These are phyloP conservation scores for Latrodectus hesperus DNA, from an alignment of 2,888 invertebrate genomes.

Conservation along the genomic window DNA sequence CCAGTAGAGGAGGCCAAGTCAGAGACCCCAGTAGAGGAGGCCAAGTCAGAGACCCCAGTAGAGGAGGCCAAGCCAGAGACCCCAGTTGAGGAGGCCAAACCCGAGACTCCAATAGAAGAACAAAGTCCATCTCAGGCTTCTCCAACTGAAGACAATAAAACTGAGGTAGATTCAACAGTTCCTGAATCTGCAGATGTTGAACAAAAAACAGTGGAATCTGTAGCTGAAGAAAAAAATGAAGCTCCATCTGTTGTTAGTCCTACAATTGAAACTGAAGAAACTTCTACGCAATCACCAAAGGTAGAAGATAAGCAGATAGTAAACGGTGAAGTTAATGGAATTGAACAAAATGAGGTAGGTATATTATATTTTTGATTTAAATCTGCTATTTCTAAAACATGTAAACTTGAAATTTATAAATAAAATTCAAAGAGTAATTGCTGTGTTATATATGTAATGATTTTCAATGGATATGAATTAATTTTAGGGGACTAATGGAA, in stretches of 20 bases:
- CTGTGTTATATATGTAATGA: too few relatives aligned
- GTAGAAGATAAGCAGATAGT: slow-evolving; percentile 1
- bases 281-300: background rate
- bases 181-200: too few relatives aligned
- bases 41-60: slow-evolving; percentile 7
- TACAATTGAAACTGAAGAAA: background rate
- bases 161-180: background rate
- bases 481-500: slow-evolving; percentile 21
- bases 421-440: too few relatives aligned
- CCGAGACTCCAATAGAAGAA: background rate
- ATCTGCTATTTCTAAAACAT: background rate
- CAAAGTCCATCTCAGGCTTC: background rate
- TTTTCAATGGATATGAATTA: too few relatives aligned
- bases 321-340: slow-evolving; percentile 39
- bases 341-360: slow-evolving; percentile 24
- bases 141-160: background rate
- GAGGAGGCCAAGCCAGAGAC: slow-evolving; percentile 25
- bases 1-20: slow-evolving; percentile 17
- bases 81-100: background rate
- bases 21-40: slow-evolving; percentile 5
- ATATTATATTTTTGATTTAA: background rate
- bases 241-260: too few relatives aligned
- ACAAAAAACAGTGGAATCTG: too few relatives aligned
- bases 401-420: too few relatives aligned
- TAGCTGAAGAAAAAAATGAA: too few relatives aligned